A percentile compares a stretch with the other conserved stretches of the same genome.
Conservation (phyloP, 2,888 invertebrate genomes). For the Scrobipalpa costella region DNA sequence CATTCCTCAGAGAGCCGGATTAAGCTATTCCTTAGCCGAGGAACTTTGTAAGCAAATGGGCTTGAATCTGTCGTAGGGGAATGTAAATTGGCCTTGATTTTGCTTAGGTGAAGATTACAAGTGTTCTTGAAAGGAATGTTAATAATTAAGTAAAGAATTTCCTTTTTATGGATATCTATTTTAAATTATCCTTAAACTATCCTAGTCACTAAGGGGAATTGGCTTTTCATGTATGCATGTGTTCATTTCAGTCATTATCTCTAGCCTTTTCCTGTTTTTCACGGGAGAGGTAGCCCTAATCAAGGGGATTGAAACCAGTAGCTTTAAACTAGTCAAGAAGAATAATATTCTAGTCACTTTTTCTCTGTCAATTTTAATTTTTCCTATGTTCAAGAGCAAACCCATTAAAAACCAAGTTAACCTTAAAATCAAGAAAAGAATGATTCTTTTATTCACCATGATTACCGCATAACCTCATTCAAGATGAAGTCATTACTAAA, state of each 20-base stretch:
- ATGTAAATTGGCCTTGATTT: conserved; percentile 17
- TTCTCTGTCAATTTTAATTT: too few species aligned
- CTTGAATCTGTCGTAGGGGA: not conserved
- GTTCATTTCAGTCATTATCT: too few species aligned
- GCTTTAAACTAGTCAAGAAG: too few species aligned
- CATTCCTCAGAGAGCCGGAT: conserved; percentile 22
- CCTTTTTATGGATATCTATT: too few species aligned
- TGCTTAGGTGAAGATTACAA: not conserved
- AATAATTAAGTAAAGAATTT: too few species aligned
- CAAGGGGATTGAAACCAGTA: too few species aligned
- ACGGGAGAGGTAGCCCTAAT: too few species aligned
- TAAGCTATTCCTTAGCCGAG: conserved; percentile 20
- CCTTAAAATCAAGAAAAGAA: not conserved
- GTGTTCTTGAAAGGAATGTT: not conserved
- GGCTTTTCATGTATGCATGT: too few species aligned
- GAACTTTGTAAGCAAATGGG: conserved; percentile 8
- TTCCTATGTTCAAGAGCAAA: not conserved
- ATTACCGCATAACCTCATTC: not conserved
- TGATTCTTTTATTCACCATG: not conserved
- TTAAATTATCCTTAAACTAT: too few species aligned
- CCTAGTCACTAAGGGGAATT: too few species aligned
- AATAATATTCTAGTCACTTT: too few species aligned
- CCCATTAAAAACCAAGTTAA: not conserved
- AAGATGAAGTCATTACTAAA: conserved; percentile 49
- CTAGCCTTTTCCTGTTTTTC: too few species aligned